These are phyloP conservation scores for Bufo gargarizans DNA, from an alignment of 2,113 vertebrate genomes.

Conservation along the genomic window DNA sequence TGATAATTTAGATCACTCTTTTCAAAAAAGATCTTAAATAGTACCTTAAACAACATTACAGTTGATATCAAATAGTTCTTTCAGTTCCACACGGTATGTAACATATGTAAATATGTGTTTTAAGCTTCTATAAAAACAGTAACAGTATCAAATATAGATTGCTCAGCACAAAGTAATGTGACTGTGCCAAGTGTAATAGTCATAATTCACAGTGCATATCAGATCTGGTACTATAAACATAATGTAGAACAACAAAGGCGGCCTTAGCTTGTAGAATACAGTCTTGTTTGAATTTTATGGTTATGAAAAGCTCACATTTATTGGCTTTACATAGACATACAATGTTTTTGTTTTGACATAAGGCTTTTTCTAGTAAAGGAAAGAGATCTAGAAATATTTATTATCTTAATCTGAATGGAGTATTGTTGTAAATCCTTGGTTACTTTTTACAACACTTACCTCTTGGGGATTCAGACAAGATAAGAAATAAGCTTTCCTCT, in stretches of 20 bases:
- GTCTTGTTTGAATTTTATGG: not conserved
- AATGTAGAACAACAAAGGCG: not conserved
- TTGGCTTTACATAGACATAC: not conserved
- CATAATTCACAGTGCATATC: too few relatives aligned
- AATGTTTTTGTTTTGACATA: not conserved
- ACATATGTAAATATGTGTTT: too few relatives aligned
- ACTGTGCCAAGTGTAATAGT: too few relatives aligned
- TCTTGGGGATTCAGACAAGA: not conserved
- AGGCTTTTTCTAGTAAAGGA: not conserved
- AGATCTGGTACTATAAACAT: not conserved
- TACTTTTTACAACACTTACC: not conserved
- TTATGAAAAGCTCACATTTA: not conserved
- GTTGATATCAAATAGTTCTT: too few relatives aligned
- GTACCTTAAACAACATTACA: too few relatives aligned
- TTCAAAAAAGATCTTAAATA: too few relatives aligned
- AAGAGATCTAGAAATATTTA: constrained; percentile 14
- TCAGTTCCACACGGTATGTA: too few relatives aligned
- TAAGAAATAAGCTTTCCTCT: not conserved
- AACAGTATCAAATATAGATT: too few relatives aligned
- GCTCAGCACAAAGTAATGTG: too few relatives aligned
- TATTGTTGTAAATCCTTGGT: not conserved
- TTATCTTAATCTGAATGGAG: constrained; percentile 6
- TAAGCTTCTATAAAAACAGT: too few relatives aligned
- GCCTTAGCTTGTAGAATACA: not conserved
- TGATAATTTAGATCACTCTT: too few relatives aligned